Percentiles rank a stretch among this genome's conserved stretches.
These are phyloP conservation scores for Alcedo quadribrachys DNA, from an alignment of 2,797 vertebrate species.

Conservation along the genomic window DNA sequence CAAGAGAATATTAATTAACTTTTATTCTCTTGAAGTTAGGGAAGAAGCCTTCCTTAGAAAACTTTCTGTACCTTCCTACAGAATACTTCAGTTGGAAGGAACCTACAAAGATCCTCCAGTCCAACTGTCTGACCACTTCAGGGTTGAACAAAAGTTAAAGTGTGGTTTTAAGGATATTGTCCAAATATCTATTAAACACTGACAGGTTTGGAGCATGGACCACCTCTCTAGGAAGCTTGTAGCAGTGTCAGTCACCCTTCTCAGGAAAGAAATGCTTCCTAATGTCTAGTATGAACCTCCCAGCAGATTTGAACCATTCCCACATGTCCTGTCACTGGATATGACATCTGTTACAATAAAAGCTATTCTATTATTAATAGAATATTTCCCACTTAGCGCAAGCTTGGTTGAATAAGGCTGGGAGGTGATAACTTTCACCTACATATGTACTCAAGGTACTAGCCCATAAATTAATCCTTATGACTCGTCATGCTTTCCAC, in stretches of 20 bases:
- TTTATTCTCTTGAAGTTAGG: neutral
- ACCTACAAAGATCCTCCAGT: neutral
- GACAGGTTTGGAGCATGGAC: neutral
- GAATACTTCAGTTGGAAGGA: neutral
- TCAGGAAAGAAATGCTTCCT: neutral
- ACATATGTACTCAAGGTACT: neutral
- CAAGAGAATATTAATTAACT: neutral
- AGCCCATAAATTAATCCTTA: fast-evolving
- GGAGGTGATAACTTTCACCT: neutral
- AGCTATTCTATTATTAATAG: neutral
- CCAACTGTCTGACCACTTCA: neutral
- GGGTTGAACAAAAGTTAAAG: neutral
- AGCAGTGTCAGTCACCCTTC: neutral
- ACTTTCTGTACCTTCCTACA: neutral
- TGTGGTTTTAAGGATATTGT: neutral
- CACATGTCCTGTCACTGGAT: neutral
- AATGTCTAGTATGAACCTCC: neutral
- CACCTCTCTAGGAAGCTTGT: neutral
- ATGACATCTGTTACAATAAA: neutral
- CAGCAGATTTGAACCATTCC: neutral
- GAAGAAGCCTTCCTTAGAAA: neutral
- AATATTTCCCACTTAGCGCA: neutral
- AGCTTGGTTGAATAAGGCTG: neutral
- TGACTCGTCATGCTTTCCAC: neutral
- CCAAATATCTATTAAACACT: neutral